Conservation (phyloP, 2,113 vertebrate species). For the Tapirus terrestris region DNA sequence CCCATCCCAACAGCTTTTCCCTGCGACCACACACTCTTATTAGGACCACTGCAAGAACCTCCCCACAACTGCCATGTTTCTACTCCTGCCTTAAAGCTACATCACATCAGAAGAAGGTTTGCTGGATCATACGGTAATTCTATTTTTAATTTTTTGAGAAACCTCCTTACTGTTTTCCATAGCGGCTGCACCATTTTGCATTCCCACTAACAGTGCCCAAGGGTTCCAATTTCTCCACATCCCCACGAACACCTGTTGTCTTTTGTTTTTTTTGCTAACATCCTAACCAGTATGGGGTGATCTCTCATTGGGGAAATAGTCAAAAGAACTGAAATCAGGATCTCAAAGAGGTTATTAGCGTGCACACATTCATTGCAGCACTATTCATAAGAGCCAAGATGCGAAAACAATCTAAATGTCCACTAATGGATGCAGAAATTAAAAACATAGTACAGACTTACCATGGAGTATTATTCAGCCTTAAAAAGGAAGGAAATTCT, state of each 20-base stretch:
- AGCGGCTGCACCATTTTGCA: background rate
- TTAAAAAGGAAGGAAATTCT: background rate
- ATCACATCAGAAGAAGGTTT: background rate
- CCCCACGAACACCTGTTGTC: background rate
- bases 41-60: background rate
- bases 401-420: background rate
- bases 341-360: background rate
- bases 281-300: background rate
- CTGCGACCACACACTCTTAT: background rate
- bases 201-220: background rate
- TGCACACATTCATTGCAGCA: rapidly evolving
- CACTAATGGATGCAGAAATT: background rate
- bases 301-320: background rate
- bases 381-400: no score
- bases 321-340: background rate
- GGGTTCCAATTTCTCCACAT: background rate
- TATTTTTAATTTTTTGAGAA: background rate
- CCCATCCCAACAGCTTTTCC: background rate
- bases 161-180: background rate
- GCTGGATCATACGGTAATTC: background rate
- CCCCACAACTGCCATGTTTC: rapidly evolving
- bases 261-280: background rate
- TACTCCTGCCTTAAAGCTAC: background rate
- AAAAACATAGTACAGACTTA: background rate
- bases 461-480: background rate